Base-by-base conservation (phyloP, 2,797 vertebrate species). In the Rhynchotus rufescens region DNA sequence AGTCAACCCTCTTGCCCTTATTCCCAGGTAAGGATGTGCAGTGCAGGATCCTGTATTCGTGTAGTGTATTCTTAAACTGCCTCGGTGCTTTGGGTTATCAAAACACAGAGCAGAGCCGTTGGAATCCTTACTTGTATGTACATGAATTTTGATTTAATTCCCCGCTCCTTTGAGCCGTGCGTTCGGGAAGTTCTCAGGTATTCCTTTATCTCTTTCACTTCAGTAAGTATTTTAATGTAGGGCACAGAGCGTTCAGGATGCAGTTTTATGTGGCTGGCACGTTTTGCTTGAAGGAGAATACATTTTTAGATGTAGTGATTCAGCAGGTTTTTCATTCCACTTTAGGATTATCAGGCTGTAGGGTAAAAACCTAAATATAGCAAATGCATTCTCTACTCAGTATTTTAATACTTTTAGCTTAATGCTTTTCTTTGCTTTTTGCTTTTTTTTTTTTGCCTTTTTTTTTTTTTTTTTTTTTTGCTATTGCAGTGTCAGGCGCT, bases 341-440 rank as follows among this genome's bases (percentile, higher is more conserved):
- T 78, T 86, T 17, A 83, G 65, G 51, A 89, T 95, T 86, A 80
- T 73, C 75, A 73, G 88, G 57, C 56, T 75, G 38, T 47, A 83
- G 83, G 88, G 67, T 86, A 76, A 60, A 89, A 93, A 80, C 42
- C 67, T 94, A 94, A 93, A 85, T 90, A 88, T 80, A 92, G 86
- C 54, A 86, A 86, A 73, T 80, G 75, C 6, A 0, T 74, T 61
- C 47, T 38, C 76, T 32, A 34, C 69, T 76, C 0, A 0, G 66
- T 57, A 49, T 81, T 91, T 77, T 83, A 64, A 76, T 82, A 49
- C 17, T 45, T 92, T 61, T 45, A 84, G 26, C 65, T 80, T 92
- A 74, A 76, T 79, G 51, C 30, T 34, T 49, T 75, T 66, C 72
- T 69, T 60, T 23, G 22, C 34, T 47, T 72, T 34, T 49, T 75